Evolutionary conservation across 1,140 invertebrate species (phyloP), one percentile per base, ranked within the genome.

Genomic region (Forficula auricularia): DNA sequence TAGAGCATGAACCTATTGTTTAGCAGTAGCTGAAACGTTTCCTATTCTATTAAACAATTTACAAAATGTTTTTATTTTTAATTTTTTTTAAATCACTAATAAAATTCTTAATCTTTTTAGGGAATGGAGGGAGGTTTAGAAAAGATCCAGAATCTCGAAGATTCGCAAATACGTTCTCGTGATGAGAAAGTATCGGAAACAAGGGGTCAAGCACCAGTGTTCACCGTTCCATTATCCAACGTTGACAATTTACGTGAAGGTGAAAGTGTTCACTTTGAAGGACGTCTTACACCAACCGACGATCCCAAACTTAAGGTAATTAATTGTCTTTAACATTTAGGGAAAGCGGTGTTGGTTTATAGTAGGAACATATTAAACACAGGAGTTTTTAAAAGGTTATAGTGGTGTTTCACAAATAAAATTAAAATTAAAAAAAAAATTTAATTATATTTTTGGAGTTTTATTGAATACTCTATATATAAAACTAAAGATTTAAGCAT

Each of bases 261-360:
- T 38, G 88, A 94, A 68, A 91, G 80, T 57, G 79, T 82, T 45
- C 91, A 97, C 65, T 91, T 96, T 60, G 91, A 97, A 71, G 88
- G 85, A 38, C 73, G 87, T 48, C 67, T 96, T 12, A 85, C 77
- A 30, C 92, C 91, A 13, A 83, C 84, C 9, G 87, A 94, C 58
- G 92, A 97, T 71, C 84, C 91, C 19, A 88, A 84, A 56, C 70
- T 96, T 46, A 90, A 86, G 65, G 78, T 83, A 27, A 27, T 6
- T 10, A 6, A 6, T 27, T 27, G 4, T 4, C 10, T 27, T 27
- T 4, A 27, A 27, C 22, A 6, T 27, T 27, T 27, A n/a, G n/a
- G n/a, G n/a, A n/a, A n/a, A n/a, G n/a, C n/a, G n/a, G n/a, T n/a
- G n/a, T n/a, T n/a, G n/a, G n/a, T n/a, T n/a, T n/a, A n/a, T n/a